These are phyloP conservation scores for Caenorhabditis wallacei DNA, from an alignment of 2,888 invertebrate species.

Conservation along the genomic window DNA sequence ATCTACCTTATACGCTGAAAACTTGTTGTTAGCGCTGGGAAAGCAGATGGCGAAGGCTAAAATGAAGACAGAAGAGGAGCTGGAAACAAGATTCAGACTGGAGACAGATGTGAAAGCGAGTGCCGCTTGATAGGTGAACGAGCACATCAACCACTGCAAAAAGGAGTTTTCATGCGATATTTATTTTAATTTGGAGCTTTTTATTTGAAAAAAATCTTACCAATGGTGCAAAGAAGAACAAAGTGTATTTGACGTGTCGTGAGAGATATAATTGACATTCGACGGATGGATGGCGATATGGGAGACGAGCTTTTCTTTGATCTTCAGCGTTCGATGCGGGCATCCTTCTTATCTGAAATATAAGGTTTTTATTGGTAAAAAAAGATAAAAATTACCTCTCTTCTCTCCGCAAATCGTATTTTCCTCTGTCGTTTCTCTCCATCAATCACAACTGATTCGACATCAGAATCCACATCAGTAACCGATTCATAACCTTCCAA, in stretches of 20 bases:
- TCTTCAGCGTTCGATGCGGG: conserved; percentile 88
- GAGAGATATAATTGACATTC: conserved; percentile 60
- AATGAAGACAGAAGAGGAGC: conserved; percentile 93
- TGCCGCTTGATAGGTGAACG: conserved; percentile 94
- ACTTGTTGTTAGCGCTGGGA: conserved; percentile 88
- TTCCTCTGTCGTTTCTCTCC: conserved; percentile 46
- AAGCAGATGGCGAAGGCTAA: conserved; percentile 89
- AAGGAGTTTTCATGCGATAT: no score
- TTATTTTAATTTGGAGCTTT: neutral
- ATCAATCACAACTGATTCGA: conserved; percentile 57
- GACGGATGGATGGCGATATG: conserved; percentile 87
- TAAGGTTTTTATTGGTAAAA: neutral
- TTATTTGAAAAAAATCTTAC: conserved; percentile 60
- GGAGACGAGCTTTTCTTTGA: conserved; percentile 92
- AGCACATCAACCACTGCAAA: conserved; percentile 94
- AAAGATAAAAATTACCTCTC: conserved; percentile 55
- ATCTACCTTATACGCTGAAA: conserved; percentile 86
- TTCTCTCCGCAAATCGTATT: conserved; percentile 67
- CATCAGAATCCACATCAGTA: conserved; percentile 68
- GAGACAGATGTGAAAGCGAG: conserved; percentile 91
- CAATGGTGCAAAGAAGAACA: conserved; percentile 80
- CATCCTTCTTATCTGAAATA: conserved; percentile 84
- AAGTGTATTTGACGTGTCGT: conserved; percentile 71
- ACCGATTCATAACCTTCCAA: conserved; percentile 73
- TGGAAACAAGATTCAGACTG: conserved; percentile 92